Base-by-base conservation (phyloP, 2,113 vertebrate species). In the Neoarius graeffei region DNA sequence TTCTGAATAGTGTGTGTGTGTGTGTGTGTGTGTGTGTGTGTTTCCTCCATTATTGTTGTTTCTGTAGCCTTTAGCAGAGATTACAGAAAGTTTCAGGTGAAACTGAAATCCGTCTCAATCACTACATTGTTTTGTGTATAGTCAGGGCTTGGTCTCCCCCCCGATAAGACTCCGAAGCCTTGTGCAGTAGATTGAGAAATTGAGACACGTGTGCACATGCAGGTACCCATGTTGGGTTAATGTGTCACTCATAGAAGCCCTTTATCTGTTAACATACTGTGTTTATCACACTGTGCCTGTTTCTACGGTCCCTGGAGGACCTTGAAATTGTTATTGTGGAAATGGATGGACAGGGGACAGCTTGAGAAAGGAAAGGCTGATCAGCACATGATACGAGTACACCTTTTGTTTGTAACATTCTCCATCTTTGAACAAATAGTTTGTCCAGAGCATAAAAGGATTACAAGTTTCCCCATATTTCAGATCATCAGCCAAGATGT, bases 221-320 rank as follows among this genome's bases (percentile, higher is more conserved):
- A 79, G 20, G 54, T 10, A 62, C 52, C 66, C 52, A 56, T 59
- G 90, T 59, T 64, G 81, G 73, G 91, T 93, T 91, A 92, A 93
- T 93, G 89, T 90, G 87, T 94, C 81, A 90, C 88, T 56, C 7
- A 30, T 81, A 80, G 57, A 50, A 59, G 64, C 7, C n/a, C 85
- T 86, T 89, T 93, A 93, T 94, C 93, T 87, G 11, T 87, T 85
- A 73, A 14, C 67, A 85, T 56, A 30, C 81, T 13, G 20, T 25
- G 10, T 30, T 89, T 91, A 91, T 92, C 87, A 77, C 85, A 83
- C 91, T 27, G 2, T 81, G 73, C 82, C 90, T 85, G 93, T 93
- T 93, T 87, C 91, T n/a, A 57, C 82, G 87, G 89, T 30, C 17
- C 50, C 71, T 85, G 59, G 7, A 85, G 59, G 86, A 87, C 84